Conservation (phyloP, 2,888 invertebrate species). For the Mesorhabditis spiculigera region DNA sequence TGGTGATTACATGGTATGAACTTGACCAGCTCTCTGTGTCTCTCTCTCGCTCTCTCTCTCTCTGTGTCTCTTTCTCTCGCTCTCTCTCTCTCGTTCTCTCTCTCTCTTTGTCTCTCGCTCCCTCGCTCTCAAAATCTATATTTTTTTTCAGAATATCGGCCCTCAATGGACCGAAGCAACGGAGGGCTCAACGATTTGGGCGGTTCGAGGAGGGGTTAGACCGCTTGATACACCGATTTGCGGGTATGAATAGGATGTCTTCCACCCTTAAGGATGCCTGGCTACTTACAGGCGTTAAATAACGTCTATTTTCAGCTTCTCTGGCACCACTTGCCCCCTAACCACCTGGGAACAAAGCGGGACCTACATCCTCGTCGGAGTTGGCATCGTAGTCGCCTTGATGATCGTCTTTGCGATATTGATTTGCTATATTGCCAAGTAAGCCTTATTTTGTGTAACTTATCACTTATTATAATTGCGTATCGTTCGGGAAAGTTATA, state of each 20-base stretch:
- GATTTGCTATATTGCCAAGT: conserved; percentile 6
- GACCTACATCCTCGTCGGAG: conserved; percentile 20
- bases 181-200: conserved; percentile 11
- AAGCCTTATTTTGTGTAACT: too few species aligned
- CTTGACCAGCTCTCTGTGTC: too few species aligned
- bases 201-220: conserved; percentile 18
- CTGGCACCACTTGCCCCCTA: conserved; percentile 24
- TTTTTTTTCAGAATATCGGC: neutral
- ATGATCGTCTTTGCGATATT: conserved; percentile 15
- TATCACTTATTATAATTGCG: too few species aligned
- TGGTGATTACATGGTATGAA: neutral
- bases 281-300: neutral
- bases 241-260: conserved; percentile 10
- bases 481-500: conserved; percentile 9
- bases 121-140: too few species aligned
- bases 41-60: too few species aligned
- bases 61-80: too few species aligned
- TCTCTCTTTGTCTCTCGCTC: too few species aligned
- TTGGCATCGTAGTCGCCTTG: conserved; percentile 18
- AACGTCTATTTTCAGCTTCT: conserved; percentile 12
- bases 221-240: conserved; percentile 29
- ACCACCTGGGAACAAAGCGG: conserved; percentile 19
- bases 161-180: conserved; percentile 7
- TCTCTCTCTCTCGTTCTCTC: too few species aligned
- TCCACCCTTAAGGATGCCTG: neutral